Conservation (phyloP, 2,113 vertebrate species). For the Gopherus evgoodei region DNA sequence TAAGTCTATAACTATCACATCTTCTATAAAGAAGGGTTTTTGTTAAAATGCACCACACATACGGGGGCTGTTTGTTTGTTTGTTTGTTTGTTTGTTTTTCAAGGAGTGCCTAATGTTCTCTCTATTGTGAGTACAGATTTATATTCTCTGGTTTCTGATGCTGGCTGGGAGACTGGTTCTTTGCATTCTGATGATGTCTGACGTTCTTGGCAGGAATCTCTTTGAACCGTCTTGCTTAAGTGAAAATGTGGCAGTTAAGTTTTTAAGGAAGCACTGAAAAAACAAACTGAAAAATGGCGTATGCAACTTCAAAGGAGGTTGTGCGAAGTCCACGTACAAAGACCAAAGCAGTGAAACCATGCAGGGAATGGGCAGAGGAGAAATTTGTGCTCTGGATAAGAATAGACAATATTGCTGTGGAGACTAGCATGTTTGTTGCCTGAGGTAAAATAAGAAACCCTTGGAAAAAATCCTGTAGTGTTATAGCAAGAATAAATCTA, state of each 20-base stretch:
- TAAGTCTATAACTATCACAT: neutral
- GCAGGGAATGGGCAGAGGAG: neutral
- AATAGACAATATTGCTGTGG: neutral
- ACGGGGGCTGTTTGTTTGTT: rapidly evolving
- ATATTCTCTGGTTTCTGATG: neutral
- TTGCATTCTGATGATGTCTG: neutral
- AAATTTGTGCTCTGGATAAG: neutral
- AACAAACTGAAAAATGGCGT: neutral
- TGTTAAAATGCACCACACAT: neutral
- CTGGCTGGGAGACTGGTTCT: neutral
- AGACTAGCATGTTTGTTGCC: neutral
- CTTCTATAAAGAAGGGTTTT: neutral
- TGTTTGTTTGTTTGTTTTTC: neutral
- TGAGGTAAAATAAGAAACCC: neutral
- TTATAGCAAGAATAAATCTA: neutral
- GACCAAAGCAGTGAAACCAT: neutral
- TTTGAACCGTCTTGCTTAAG: slow-evolving; percentile 22
- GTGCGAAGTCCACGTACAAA: neutral
- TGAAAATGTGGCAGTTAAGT: slow-evolving; percentile 1
- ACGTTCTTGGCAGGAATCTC: slow-evolving; percentile 21
- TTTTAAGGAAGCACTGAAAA: neutral
- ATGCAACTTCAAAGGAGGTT: slow-evolving; percentile 2
- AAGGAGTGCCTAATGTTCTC: neutral
- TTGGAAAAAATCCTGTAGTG: neutral
- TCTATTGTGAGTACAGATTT: neutral